Conservation (phyloP, 1,140 invertebrate species). For the Rhizoglyphus robini region DNA sequence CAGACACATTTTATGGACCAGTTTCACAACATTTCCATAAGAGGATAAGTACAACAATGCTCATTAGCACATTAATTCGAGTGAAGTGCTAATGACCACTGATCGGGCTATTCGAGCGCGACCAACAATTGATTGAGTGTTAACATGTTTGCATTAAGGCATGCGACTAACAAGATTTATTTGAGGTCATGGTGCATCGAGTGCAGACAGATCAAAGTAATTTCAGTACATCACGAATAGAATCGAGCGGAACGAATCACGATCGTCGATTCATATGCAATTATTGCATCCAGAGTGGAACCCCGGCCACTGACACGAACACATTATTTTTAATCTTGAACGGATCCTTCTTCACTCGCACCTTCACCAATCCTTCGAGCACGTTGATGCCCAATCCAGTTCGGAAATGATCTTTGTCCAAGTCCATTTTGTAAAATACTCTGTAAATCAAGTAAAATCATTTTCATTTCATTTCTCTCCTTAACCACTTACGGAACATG, state of each 20-base stretch:
- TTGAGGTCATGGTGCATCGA: neutral
- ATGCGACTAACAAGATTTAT: too few species aligned
- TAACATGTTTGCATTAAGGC: too few species aligned
- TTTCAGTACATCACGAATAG: neutral
- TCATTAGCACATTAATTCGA: too few species aligned
- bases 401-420: constrained; percentile 7
- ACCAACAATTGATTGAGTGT: too few species aligned
- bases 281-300: neutral
- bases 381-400: neutral
- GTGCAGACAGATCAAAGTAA: neutral
- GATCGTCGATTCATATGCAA: neutral
- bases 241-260: neutral
- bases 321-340: neutral
- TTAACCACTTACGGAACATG: constrained; percentile 5
- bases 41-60: too few species aligned
- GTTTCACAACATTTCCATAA: too few species aligned
- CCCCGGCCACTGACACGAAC: neutral
- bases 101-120: too few species aligned
- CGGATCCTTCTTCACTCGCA: constrained; percentile 11
- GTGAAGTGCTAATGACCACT: too few species aligned
- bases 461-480: neutral
- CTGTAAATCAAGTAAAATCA: neutral
- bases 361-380: neutral
- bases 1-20: too few species aligned
- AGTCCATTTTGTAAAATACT: constrained; percentile 8